Evolutionary conservation across 2,888 invertebrate genomes (phyloP).

Genomic region (Synergus umbraculus): DNA sequence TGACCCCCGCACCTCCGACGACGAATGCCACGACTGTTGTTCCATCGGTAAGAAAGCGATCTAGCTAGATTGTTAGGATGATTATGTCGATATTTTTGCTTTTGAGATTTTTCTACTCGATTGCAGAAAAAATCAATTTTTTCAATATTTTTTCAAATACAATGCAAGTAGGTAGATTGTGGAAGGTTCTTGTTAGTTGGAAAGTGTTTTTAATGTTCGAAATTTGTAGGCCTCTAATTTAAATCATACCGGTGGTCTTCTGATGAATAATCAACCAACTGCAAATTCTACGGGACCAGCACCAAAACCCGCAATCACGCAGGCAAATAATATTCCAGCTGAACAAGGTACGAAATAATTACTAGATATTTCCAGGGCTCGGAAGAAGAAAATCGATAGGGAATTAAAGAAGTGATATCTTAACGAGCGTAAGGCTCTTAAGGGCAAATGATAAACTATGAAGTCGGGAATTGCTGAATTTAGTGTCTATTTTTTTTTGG

Average conservation of each 20-base stretch:
- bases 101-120: not conserved
- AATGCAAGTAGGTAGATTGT: not conserved
- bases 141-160: not conserved
- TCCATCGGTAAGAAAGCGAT: slow-evolving; percentile 67
- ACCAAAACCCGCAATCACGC: slow-evolving; percentile 70
- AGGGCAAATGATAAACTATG: not conserved
- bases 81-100: not conserved
- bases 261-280: slow-evolving; percentile 73
- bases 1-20: slow-evolving; percentile 62
- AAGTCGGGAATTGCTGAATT: too few relatives aligned
- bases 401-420: slow-evolving; percentile 5
- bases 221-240: slow-evolving; percentile 69
- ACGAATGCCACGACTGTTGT: slow-evolving; percentile 60
- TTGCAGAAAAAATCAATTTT: not conserved
- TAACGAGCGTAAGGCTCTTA: slow-evolving; percentile 7
- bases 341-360: slow-evolving; percentile 71
- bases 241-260: slow-evolving; percentile 74
- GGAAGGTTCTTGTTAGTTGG: not conserved
- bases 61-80: slow-evolving; percentile 14
- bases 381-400: slow-evolving; percentile 41
- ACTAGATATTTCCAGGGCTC: slow-evolving; percentile 38
- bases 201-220: slow-evolving; percentile 22
- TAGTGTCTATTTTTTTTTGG: too few relatives aligned
- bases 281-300: slow-evolving; percentile 71
- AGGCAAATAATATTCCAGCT: slow-evolving; percentile 70